Evolutionary conservation across 2,888 invertebrate genomes (phyloP), one percentile per base, ranked within the genome.

Genomic region (Imbricaverruca yamaguchii): DNA sequence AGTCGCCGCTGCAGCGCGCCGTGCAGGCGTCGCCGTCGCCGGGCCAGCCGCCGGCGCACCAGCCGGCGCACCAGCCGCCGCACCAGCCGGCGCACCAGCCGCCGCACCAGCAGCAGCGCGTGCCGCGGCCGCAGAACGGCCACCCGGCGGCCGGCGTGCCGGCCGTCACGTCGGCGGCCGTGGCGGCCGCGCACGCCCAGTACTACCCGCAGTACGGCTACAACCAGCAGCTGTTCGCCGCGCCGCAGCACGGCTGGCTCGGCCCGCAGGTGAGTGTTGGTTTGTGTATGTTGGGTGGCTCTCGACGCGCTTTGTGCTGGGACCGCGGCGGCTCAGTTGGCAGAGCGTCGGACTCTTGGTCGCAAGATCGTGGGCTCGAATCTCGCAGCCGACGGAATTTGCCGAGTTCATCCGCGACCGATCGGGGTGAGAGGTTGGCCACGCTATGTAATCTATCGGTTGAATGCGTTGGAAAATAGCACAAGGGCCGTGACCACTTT

Each of bases 151-250:
- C 65, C n/a, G 15, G 18, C 7, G 61, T 15, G 18, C 65, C 65
- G 18, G 69, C 69, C 7, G 69, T 39, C 15, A 39, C 69, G 0
- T 53, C 74, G 53, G 74, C 74, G 21, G 74, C 55, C 21, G 74
- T 23, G 53, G 74, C 74, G 53, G 53, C 74, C 21, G 74, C 55
- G 1, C 74, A 74, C 74, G 74, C 53, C 21, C 74, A 74, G 74
- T 74, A 74, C 55, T 74, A 55, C 74, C 74, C 74, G 21, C 74
- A 74, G 74, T 74, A 74, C 55, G 55, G 74, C 55, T 74, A 74
- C 74, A 74, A 55, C 55, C 74, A 74, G 74, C 74, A 74, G 55
- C 74, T 74, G 74, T 11, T 74, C 18, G 9, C 74, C 10, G 53
- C 74, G 15, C 74, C 18, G 53, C 74, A 74, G 55, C 74, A 74